Percentiles rank a stretch among this genome's conserved stretches.
Evolutionary conservation across 2,888 invertebrate species (phyloP).

Genomic region (Pasiphila rectangulata): DNA sequence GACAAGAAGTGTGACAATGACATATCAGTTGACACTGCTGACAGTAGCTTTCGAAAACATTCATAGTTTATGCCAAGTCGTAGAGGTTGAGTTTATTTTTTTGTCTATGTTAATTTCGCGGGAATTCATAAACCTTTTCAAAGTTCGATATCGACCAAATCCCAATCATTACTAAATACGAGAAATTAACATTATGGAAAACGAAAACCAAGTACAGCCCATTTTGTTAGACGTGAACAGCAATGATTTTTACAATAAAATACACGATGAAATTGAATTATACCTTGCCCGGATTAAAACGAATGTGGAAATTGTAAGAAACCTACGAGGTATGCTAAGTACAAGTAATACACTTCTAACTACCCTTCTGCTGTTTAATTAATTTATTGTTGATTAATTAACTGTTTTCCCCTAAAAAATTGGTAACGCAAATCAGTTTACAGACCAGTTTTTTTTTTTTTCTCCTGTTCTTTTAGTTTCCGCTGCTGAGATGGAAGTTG

Average conservation of each 20-base stretch:
- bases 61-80: too few species aligned
- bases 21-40: too few species aligned
- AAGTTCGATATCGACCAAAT: not conserved
- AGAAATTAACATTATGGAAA: slow-evolving; percentile 12
- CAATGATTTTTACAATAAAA: slow-evolving; percentile 48
- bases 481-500: slow-evolving; percentile 60
- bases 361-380: too few species aligned
- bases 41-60: too few species aligned
- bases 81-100: not conserved
- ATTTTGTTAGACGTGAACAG: slow-evolving; percentile 46
- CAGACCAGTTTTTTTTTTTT: not conserved
- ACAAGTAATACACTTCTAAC: too few species aligned
- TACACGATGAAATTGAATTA: slow-evolving; percentile 49
- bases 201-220: slow-evolving; percentile 3
- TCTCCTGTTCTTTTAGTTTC: slow-evolving; percentile 42
- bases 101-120: not conserved
- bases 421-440: too few species aligned
- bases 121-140: not conserved
- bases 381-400: too few species aligned
- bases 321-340: slow-evolving; percentile 56
- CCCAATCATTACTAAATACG: too few species aligned
- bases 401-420: too few species aligned
- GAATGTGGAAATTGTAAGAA: slow-evolving; percentile 43
- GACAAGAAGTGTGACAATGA: too few species aligned
- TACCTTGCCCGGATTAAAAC: slow-evolving; percentile 53